A percentile compares a stretch with the other conserved stretches of the same genome.
Conservation (phyloP, 2,888 invertebrate species). For the Elegia similella region DNA sequence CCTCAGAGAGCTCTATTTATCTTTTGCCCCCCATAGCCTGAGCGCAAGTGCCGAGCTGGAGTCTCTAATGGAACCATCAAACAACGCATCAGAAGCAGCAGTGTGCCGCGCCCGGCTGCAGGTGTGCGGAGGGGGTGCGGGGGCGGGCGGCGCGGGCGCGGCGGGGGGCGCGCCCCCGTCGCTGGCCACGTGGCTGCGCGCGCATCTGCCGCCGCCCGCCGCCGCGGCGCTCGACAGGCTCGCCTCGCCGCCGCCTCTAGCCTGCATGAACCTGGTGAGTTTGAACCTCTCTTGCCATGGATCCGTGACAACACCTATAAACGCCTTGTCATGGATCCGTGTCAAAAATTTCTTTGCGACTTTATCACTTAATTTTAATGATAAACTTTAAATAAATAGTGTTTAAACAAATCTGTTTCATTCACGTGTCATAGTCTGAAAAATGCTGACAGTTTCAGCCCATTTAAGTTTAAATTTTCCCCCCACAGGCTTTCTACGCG, state of each 20-base stretch:
- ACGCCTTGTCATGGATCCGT: too few species aligned
- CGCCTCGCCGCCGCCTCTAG: conserved; percentile 53
- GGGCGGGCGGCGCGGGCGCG: conserved; percentile 33
- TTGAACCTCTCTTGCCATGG: too few species aligned
- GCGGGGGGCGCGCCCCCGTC: conserved; percentile 46
- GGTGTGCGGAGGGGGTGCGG: conserved; percentile 48
- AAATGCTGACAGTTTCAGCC: too few species aligned
- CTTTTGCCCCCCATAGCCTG: too few species aligned
- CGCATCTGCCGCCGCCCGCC: conserved; percentile 56
- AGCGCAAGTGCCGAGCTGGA: conserved; percentile 66
- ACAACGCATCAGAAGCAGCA: conserved; percentile 46
- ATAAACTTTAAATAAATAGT: too few species aligned
- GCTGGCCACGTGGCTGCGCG: conserved; percentile 63
- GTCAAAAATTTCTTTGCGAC: too few species aligned
- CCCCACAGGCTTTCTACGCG: conserved; percentile 84
- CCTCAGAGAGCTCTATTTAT: too few species aligned
- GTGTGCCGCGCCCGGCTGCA: conserved; percentile 54
- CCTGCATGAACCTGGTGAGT: conserved; percentile 54
- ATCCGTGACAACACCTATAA: too few species aligned
- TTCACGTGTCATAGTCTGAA: too few species aligned
- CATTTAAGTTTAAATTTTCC: background rate
- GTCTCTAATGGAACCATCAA: conserved; percentile 44
- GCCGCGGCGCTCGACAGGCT: conserved; percentile 57
- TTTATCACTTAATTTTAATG: too few species aligned
- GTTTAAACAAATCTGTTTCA: too few species aligned